A percentile compares a stretch with the other conserved stretches of the same genome.
Conservation (phyloP, 2,888 invertebrate genomes). For the Flabesymbios commensalis region DNA sequence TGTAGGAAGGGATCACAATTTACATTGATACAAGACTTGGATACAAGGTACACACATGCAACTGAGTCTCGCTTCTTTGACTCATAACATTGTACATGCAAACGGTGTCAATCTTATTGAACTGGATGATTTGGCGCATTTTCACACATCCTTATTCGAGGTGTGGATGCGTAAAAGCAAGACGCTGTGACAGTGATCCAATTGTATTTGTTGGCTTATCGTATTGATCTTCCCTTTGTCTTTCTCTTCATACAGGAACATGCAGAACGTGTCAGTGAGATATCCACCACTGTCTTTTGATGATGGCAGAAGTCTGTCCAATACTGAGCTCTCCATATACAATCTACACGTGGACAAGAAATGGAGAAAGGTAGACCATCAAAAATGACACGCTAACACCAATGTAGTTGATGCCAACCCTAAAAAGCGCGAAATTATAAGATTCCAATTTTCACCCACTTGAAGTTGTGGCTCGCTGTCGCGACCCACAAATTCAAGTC, state of each 20-base stretch:
- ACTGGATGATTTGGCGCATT: not conserved
- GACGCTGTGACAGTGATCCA: too few species aligned
- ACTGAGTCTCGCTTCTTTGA: too few species aligned
- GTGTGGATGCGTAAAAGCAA: not conserved
- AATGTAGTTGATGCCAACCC: too few species aligned
- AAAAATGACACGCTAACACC: not conserved
- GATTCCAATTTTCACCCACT: too few species aligned
- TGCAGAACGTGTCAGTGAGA: constrained; percentile 7
- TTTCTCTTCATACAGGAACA: not conserved
- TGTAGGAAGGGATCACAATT: too few species aligned
- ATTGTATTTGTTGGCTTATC: not conserved
- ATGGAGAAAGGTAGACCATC: constrained; percentile 13
- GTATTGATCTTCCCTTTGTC: not conserved
- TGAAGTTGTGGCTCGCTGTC: too few species aligned
- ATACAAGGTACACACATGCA: too few species aligned
- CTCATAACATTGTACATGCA: too few species aligned
- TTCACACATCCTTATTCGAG: not conserved
- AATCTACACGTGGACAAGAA: constrained; percentile 17
- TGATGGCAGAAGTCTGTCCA: constrained; percentile 19
- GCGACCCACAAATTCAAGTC: too few species aligned
- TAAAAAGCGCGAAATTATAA: too few species aligned
- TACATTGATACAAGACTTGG: too few species aligned
- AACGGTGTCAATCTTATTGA: not conserved
- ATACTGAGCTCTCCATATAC: constrained; percentile 20
- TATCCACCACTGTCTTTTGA: constrained; percentile 11